Conservation (phyloP, 2,888 invertebrate genomes). For the Monopis laevigella region DNA sequence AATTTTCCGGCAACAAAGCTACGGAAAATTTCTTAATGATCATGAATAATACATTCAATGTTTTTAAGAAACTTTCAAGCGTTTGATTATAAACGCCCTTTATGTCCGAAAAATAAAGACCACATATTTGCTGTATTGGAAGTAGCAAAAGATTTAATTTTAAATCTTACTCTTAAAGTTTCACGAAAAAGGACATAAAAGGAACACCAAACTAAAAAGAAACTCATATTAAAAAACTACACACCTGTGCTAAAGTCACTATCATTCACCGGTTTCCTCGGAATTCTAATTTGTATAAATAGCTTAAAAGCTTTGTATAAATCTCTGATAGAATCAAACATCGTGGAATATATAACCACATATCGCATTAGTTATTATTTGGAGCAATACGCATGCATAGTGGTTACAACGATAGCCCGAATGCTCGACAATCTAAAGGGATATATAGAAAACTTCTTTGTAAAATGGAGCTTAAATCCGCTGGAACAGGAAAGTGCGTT, state of each 20-base stretch:
- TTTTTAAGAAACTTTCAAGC: constrained; percentile 16
- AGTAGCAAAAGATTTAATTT: constrained; percentile 14
- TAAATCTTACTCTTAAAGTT: constrained; percentile 14
- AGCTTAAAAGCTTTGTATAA: constrained; percentile 16
- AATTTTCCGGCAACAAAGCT: constrained; percentile 11
- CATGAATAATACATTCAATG: constrained; percentile 18
- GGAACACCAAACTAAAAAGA: constrained; percentile 5
- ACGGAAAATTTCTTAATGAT: constrained; percentile 17
- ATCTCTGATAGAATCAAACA: constrained; percentile 4
- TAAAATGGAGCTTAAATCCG: constrained; percentile 18
- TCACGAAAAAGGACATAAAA: constrained; percentile 14
- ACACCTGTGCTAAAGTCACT: constrained; percentile 8
- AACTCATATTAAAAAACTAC: constrained; percentile 15
- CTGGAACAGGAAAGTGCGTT: constrained; percentile 17
- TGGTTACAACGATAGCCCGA: constrained; percentile 21
- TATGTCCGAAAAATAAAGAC: constrained; percentile 2
- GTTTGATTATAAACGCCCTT: constrained; percentile 7
- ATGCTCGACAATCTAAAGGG: constrained; percentile 18
- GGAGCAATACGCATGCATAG: constrained; percentile 18
- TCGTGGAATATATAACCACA: constrained; percentile 6
- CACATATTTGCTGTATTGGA: constrained; percentile 4
- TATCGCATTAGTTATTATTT: constrained; percentile 19
- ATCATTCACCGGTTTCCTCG: constrained; percentile 16
- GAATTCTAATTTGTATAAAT: constrained; percentile 17
- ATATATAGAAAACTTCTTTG: constrained; percentile 18